These are phyloP conservation scores for Lagodon rhomboides DNA, from an alignment of 2,797 vertebrate genomes.

Conservation along the genomic window DNA sequence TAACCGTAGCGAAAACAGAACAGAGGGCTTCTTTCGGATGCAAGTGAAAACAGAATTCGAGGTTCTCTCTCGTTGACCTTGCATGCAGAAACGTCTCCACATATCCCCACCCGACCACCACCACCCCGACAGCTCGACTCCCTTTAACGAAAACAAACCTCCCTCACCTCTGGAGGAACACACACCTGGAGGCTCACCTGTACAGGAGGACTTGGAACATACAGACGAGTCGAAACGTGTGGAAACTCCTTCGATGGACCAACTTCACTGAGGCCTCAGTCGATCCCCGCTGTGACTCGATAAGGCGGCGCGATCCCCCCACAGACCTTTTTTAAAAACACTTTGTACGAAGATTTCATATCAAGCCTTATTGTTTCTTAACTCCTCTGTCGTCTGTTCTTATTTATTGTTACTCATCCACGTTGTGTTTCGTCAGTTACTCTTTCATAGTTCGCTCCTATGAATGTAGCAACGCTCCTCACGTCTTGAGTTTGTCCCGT, in stretches of 20 bases:
- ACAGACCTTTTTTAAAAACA: conserved; percentile 50
- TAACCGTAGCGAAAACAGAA: conserved; percentile 58
- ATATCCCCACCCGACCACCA: conserved; percentile 47
- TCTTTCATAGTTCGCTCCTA: conserved; percentile 64
- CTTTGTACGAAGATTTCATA: conserved; percentile 75
- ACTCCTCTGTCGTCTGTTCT: conserved; percentile 66
- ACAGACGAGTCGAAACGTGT: conserved; percentile 24
- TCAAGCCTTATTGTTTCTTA: conserved; percentile 79
- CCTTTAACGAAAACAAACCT: conserved; percentile 49
- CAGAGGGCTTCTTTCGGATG: conserved; percentile 76
- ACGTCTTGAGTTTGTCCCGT: conserved; percentile 64
- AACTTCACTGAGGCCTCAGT: conserved; percentile 81
- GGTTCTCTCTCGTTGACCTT: conserved; percentile 68
- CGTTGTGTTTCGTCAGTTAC: conserved; percentile 40
- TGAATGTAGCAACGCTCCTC: conserved; percentile 50
- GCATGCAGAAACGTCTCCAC: conserved; percentile 64
- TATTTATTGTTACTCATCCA: conserved; percentile 83
- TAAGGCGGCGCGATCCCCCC: conserved; percentile 61
- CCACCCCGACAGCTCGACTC: conserved; percentile 36
- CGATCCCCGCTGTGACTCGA: conserved; percentile 53
- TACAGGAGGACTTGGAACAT: conserved; percentile 27
- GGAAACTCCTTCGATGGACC: conserved; percentile 75
- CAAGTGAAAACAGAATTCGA: conserved; percentile 68
- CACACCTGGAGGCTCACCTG: background rate
- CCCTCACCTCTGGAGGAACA: conserved; percentile 59